Percentiles rank a stretch among this genome's conserved stretches.
Conservation (phyloP, 2,888 invertebrate species). For the Pyrocoelia pectoralis region DNA sequence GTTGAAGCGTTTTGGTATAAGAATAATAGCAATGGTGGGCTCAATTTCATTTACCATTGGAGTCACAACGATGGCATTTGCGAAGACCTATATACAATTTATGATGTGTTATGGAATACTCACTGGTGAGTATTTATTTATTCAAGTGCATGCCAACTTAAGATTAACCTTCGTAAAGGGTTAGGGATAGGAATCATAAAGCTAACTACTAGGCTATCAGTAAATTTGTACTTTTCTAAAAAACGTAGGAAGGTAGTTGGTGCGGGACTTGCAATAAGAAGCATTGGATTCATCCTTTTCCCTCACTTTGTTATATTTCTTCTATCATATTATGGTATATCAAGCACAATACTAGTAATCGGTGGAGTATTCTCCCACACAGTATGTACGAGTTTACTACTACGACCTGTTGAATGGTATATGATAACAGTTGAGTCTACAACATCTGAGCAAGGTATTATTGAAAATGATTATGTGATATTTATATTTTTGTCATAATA, state of each 20-base stretch:
- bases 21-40: neutral
- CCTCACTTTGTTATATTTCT: neutral
- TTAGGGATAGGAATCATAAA: neutral
- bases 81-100: neutral
- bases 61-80: neutral
- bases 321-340: neutral
- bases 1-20: neutral
- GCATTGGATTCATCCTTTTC: neutral
- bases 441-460: no score
- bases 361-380: neutral
- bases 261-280: neutral
- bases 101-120: neutral
- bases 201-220: neutral
- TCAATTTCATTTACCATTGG: conserved; percentile 59
- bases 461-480: no score
- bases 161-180: no score
- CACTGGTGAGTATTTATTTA: neutral
- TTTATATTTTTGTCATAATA: no score
- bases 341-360: neutral
- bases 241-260: neutral
- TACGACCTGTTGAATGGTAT: neutral
- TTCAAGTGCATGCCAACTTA: no score
- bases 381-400: neutral
- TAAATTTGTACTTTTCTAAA: neutral
- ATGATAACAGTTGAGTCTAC: neutral